These are phyloP conservation scores for Scyliorhinus canicula DNA, from an alignment of 2,797 vertebrate species.

Conservation along the genomic window DNA sequence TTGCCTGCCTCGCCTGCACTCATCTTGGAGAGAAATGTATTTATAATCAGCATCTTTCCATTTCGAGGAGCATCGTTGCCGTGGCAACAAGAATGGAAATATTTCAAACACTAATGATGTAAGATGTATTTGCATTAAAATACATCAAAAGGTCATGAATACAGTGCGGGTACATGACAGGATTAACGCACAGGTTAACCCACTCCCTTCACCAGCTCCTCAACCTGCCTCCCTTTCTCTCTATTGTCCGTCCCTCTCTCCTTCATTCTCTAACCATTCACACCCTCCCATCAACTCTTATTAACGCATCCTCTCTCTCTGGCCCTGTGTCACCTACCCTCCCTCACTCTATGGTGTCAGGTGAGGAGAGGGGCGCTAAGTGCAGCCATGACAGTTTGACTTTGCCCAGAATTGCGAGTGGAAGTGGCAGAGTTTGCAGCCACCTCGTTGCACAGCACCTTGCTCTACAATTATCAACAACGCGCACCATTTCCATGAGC, in stretches of 20 bases:
- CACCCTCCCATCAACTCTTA: background rate
- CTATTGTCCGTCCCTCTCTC: background rate
- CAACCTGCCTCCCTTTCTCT: background rate
- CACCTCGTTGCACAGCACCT: background rate
- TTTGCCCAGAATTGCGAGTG: background rate
- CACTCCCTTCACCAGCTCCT: background rate
- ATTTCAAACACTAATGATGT: background rate
- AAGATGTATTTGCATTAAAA: background rate
- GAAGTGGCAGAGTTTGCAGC: background rate
- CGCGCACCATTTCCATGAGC: background rate
- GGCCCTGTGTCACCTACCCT: background rate
- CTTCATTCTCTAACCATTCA: background rate
- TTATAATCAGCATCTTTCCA: background rate
- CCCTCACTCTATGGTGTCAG: background rate
- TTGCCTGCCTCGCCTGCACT: background rate
- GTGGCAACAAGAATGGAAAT: background rate
- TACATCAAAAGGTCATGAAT: background rate
- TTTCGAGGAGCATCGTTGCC: background rate
- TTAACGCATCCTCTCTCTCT: background rate
- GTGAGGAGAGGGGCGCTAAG: background rate
- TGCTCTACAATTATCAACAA: background rate
- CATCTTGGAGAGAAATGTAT: background rate
- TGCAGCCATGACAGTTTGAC: background rate
- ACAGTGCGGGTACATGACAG: background rate
- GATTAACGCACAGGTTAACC: background rate